Evolutionary conservation across 1,140 invertebrate genomes (phyloP).

Genomic region (Drosophila bocki): DNA sequence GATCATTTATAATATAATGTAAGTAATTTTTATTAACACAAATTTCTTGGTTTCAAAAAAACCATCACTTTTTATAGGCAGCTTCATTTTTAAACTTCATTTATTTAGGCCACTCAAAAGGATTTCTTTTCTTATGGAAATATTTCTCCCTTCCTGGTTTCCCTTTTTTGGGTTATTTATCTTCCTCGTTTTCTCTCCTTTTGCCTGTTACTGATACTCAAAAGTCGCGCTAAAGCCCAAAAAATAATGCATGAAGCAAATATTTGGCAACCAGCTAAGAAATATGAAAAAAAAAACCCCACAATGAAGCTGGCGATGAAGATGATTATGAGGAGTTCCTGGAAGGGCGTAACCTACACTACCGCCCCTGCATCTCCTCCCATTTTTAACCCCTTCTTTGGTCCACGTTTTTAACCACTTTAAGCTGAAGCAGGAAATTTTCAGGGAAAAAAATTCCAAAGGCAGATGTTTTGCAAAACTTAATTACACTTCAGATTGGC

Average conservation of each 20-base stretch:
- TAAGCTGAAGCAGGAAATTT: slow-evolving; percentile 38
- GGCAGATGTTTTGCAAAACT: slow-evolving; percentile 77
- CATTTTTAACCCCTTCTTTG: neutral
- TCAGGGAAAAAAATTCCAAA: slow-evolving; percentile 30
- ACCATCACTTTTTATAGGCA: neutral
- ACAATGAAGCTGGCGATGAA: slow-evolving; percentile 16
- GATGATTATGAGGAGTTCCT: slow-evolving; percentile 45
- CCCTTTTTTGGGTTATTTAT: slow-evolving; percentile 15
- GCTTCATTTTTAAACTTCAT: neutral
- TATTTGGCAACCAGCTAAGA: slow-evolving; percentile 41
- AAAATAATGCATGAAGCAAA: slow-evolving; percentile 47
- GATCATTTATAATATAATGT: neutral
- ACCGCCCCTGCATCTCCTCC: slow-evolving; percentile 3
- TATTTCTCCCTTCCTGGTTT: slow-evolving; percentile 9
- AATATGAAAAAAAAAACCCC: slow-evolving; percentile 1
- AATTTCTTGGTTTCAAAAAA: neutral
- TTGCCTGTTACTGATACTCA: slow-evolving; percentile 13
- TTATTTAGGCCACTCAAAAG: slow-evolving; percentile 3
- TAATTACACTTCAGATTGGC: slow-evolving; percentile 73
- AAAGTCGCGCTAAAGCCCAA: slow-evolving; percentile 10
- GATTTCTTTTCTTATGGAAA: slow-evolving; percentile 7
- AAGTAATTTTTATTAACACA: neutral
- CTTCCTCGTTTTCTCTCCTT: slow-evolving; percentile 13
- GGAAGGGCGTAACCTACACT: slow-evolving; percentile 51
- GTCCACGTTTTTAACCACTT: slow-evolving; percentile 31